Conservation (phyloP, 2,113 vertebrate species). For the Phasianus colchicus region DNA sequence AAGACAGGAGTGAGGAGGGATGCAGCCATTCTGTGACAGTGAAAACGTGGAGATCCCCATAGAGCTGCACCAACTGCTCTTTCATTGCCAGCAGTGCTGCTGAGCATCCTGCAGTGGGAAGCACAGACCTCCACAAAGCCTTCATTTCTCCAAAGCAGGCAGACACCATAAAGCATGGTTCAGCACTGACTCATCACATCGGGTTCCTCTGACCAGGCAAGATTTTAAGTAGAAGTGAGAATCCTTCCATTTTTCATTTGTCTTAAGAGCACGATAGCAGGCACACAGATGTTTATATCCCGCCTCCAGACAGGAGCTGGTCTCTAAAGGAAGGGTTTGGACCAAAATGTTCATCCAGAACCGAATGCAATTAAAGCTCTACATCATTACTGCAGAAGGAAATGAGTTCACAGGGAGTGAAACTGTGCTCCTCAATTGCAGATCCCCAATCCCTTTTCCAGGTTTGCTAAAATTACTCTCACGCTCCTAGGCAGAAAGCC, state of each 20-base stretch:
- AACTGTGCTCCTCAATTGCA: background rate
- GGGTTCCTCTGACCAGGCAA: background rate
- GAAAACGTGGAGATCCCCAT: background rate
- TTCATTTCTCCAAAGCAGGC: background rate
- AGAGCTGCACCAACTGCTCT: background rate
- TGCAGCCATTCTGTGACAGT: accelerated
- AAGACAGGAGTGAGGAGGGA: background rate
- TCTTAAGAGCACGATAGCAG: background rate
- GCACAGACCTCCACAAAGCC: background rate
- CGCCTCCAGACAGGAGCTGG: background rate
- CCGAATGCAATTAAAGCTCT: background rate
- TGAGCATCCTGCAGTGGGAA: background rate
- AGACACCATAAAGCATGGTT: background rate
- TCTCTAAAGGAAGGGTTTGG: background rate
- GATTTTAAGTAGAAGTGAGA: slow-evolving; percentile 11
- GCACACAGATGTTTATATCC: background rate
- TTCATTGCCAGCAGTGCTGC: background rate
- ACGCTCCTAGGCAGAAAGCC: background rate
- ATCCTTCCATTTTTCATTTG: slow-evolving; percentile 26
- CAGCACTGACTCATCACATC: slow-evolving; percentile 35
- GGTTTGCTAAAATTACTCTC: background rate
- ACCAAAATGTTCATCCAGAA: background rate
- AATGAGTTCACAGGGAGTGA: background rate
- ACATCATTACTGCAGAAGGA: background rate
- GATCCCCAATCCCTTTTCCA: background rate